Base-by-base conservation (phyloP, 1,140 invertebrate species). In the Phthorimaea operculella region DNA sequence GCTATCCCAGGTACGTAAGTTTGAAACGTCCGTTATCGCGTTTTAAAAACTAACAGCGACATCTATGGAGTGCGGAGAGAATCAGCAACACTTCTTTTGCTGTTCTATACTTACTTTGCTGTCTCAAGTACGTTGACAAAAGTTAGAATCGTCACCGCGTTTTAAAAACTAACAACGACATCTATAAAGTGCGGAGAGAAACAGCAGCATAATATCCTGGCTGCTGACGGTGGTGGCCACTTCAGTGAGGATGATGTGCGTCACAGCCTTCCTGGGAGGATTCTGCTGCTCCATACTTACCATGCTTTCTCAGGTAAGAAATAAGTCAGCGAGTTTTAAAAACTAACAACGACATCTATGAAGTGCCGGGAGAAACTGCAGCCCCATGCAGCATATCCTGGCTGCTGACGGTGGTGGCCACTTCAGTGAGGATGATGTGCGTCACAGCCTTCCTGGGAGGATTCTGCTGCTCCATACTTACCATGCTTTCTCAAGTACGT, bases 281-380 rank as follows among this genome's bases (percentile, higher is more conserved):
- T 91, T 94, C 60, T 93, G 92, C 71, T 94, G 93, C 56, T 93
- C 93, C n/a, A 90, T 94, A 62, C 90, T 94, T 44, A 91, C 92
- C 28, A 90, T 94, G 80, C 89, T 93, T 21, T 92, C 93, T 11
- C 93, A 94, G 88, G 91, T 92, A 28, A 2, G 21, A 4, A 28
- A 28, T 28, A 2, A 4, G 21, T 28, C 21, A 28, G 2, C 21
- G 21, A 2, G 21, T 28, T 28, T 28, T 28, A 4, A 28, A 28
- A 28, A 28, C 21, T 4, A 28, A 28, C 21, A 28, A 28, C 21
- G 21, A 2, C 21, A 28, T 28, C 21, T 28, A 28, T 28, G 21
- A 6, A 28, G 21, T 6, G 21, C 21, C n/a, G n/a, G n/a, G n/a
- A n/a, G n/a, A n/a, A n/a, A n/a, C n/a, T n/a, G 91, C 92, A 0